Evolutionary conservation across 2,888 invertebrate species (phyloP).

Genomic region (Hesperia comma): DNA sequence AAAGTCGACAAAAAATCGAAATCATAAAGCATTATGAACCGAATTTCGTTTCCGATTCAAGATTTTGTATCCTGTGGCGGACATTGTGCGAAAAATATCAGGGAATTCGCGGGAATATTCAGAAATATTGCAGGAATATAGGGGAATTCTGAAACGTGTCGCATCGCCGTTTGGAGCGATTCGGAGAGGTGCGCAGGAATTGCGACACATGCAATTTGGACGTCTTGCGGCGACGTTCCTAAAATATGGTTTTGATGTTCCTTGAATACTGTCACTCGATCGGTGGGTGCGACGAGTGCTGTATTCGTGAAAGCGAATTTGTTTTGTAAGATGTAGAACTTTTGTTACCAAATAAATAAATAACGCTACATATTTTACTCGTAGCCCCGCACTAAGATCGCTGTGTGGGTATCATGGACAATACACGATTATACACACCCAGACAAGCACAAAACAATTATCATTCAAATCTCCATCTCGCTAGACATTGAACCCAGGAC

Average conservation of each 20-base stretch:
- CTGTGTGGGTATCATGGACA: too few relatives aligned
- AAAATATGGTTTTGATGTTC: conserved; percentile 24
- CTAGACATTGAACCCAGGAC: too few relatives aligned
- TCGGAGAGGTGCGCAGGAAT: conserved; percentile 14
- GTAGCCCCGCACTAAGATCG: too few relatives aligned
- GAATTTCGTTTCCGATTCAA: conserved; percentile 22
- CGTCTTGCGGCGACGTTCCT: conserved; percentile 18
- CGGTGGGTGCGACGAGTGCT: not conserved
- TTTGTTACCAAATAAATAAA: too few relatives aligned
- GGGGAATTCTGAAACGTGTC: conserved; percentile 25
- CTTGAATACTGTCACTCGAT: conserved; percentile 5
- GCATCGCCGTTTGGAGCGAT: conserved; percentile 17
- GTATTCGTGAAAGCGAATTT: not conserved
- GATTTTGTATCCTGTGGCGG: conserved; percentile 33
- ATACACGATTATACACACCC: too few relatives aligned
- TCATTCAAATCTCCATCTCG: too few relatives aligned
- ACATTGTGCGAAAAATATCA: conserved; percentile 28
- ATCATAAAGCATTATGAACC: conserved; percentile 29
- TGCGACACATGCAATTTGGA: conserved; percentile 32
- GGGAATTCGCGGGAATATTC: conserved; percentile 22
- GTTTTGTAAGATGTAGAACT: not conserved
- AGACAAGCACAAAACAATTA: too few relatives aligned
- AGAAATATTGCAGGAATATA: conserved; percentile 30
- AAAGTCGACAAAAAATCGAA: conserved; percentile 11
- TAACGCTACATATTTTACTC: too few relatives aligned